phyloP scores from a whole-genome alignment of 2,888 invertebrate genomes.

The Eucriotettix oculatus region DNA sequence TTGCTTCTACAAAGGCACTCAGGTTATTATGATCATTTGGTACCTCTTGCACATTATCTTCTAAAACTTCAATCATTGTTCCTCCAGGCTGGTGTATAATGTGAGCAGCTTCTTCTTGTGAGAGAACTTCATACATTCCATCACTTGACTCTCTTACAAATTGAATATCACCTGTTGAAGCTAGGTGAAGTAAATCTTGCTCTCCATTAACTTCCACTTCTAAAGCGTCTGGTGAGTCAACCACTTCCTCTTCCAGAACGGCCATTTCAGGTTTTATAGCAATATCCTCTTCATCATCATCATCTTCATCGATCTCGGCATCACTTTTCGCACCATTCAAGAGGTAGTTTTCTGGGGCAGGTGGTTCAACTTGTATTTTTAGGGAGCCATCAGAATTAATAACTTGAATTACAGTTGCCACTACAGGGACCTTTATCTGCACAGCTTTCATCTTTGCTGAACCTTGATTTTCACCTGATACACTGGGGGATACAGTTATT shows the following conservation, averaged over 20 bases:
- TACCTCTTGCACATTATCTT: constrained; percentile 12
- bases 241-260: not conserved
- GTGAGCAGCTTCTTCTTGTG: constrained; percentile 25
- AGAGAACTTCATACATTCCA: constrained; percentile 27
- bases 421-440: constrained; percentile 42
- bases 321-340: no score
- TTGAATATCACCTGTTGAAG: constrained; percentile 26
- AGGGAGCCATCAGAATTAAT: constrained; percentile 33
- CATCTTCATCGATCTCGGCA: not conserved
- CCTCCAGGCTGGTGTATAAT: constrained; percentile 23
- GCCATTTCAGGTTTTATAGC: not conserved
- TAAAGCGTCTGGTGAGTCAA: not conserved
- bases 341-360: constrained; percentile 16
- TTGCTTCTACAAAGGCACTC: not conserved
- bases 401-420: constrained; percentile 39
- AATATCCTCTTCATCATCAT: not conserved
- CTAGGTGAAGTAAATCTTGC: constrained; percentile 23
- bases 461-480: no score
- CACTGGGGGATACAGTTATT: constrained; percentile 28
- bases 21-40: not conserved
- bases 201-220: not conserved
- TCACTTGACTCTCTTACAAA: constrained; percentile 27
- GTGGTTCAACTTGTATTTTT: constrained; percentile 35
- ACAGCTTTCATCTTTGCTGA: constrained; percentile 25
- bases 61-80: no score